Conservation (phyloP, 2,113 vertebrate species). For the Hemicordylus capensis region DNA sequence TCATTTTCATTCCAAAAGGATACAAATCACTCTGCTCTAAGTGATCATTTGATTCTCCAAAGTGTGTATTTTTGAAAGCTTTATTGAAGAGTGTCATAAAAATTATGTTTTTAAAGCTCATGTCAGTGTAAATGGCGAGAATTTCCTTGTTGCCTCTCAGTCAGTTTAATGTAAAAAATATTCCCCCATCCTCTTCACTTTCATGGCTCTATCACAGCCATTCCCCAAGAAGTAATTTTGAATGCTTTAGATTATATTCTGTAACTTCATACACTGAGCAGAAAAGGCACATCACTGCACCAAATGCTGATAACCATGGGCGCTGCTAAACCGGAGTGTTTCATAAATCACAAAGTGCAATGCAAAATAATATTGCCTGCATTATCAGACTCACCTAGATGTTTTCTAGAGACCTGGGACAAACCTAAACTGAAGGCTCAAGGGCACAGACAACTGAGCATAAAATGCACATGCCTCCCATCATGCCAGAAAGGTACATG, state of each 20-base stretch:
- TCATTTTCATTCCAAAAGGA: constrained; percentile 37
- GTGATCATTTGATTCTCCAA: constrained; percentile 20
- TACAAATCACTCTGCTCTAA: neutral
- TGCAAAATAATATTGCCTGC: constrained; percentile 18
- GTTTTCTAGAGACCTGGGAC: neutral
- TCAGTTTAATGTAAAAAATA: constrained; percentile 4
- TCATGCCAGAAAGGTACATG: neutral
- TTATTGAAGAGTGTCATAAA: constrained; percentile 33
- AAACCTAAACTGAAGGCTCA: neutral
- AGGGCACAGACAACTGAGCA: neutral
- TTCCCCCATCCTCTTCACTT: neutral
- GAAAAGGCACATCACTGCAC: neutral
- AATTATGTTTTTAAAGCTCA: neutral
- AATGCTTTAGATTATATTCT: neutral
- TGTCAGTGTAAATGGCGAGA: neutral
- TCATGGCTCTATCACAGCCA: neutral
- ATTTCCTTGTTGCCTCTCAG: constrained; percentile 11
- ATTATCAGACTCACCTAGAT: neutral
- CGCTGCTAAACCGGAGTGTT: neutral
- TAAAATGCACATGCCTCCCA: neutral
- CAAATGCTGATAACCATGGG: neutral
- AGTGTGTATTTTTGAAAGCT: constrained; percentile 12
- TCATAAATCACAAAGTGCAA: neutral
- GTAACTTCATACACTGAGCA: constrained; percentile 10
- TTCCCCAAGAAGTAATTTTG: constrained; percentile 9